Conservation (phyloP, 2,888 invertebrate genomes). For the Oegoconia quadripuncta region DNA sequence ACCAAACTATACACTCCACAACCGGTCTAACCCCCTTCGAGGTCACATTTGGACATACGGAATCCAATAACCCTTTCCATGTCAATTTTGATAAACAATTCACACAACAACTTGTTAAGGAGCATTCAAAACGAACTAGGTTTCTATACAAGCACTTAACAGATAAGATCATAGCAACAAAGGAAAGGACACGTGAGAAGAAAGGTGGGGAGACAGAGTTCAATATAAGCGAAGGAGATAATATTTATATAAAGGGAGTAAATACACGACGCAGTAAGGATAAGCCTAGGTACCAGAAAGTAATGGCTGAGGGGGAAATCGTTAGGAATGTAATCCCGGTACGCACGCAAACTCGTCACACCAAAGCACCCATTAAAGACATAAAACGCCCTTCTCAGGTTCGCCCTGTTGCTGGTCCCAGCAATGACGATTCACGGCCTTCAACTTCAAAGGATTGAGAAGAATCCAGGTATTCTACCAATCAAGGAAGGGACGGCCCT, state of each 20-base stretch:
- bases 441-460: constrained; percentile 23
- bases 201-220: constrained; percentile 13
- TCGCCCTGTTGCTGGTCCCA: constrained; percentile 8
- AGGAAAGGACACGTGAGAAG: constrained; percentile 11
- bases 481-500: constrained; percentile 17
- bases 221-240: constrained; percentile 13
- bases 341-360: constrained; percentile 10
- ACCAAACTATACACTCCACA: constrained; percentile 23
- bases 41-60: constrained; percentile 26
- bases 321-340: no score
- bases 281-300: no score
- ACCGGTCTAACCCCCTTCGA: constrained; percentile 26
- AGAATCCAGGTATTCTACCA: no score
- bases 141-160: constrained; percentile 18
- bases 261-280: no score
- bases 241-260: constrained; percentile 16
- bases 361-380: no score
- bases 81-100: constrained; percentile 21
- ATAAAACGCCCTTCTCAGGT: constrained; percentile 25
- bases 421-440: constrained; percentile 17
- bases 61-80: constrained; percentile 18
- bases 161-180: no score
- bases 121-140: constrained; percentile 23
- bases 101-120: constrained; percentile 24
- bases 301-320: no score